A percentile compares a stretch with the other conserved stretches of the same genome.
Conservation (phyloP, 2,797 vertebrate species). For the Craterocephalus amniculus region DNA sequence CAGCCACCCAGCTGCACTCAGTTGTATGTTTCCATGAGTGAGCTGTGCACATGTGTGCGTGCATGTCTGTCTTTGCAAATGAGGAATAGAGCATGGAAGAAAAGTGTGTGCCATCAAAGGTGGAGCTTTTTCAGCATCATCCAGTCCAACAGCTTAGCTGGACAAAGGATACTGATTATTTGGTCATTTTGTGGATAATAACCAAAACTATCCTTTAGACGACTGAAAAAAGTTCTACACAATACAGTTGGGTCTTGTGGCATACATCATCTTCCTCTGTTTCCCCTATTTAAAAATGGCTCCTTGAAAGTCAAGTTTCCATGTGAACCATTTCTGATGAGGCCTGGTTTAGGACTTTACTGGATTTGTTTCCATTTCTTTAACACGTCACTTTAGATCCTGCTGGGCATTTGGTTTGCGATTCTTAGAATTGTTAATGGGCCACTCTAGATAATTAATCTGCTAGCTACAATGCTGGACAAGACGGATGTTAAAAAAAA, state of each 20-base stretch:
- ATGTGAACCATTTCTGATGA: no score
- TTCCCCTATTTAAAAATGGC: no score
- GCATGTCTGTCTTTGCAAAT: no score
- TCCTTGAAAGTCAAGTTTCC: no score
- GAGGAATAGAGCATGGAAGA: neutral
- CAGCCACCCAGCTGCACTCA: conserved; percentile 30
- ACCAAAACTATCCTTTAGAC: neutral
- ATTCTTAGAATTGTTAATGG: no score
- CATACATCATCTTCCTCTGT: neutral
- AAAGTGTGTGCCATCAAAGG: neutral
- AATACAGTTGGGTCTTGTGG: neutral
- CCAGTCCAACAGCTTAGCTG: neutral
- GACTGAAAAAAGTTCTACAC: neutral
- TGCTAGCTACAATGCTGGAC: no score
- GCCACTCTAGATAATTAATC: no score
- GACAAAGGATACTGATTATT: neutral
- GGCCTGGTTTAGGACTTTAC: no score
- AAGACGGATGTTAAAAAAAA: no score
- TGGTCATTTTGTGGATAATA: neutral
- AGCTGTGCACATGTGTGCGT: neutral
- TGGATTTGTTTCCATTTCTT: no score
- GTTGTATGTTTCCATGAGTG: conserved; percentile 3
- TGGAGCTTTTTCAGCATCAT: neutral
- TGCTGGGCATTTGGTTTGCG: no score
- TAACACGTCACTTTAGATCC: no score